Base-by-base conservation (phyloP, 2,113 vertebrate genomes). In the Chaenocephalus aceratus region DNA sequence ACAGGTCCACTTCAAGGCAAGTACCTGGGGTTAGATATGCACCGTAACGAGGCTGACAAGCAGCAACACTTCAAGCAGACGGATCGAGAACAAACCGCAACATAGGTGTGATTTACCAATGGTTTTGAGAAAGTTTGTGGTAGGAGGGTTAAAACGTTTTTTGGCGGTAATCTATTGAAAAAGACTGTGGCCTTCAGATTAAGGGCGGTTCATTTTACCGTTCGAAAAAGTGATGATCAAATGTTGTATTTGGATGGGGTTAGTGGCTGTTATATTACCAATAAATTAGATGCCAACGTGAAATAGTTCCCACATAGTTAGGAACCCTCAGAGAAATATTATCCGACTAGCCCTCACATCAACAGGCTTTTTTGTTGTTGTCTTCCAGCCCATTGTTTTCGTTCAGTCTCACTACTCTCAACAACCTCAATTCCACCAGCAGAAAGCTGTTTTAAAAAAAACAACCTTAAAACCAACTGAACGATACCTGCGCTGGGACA, bases 1-100 rank as follows among this genome's bases (percentile, higher is more conserved):
- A 83, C 59, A 56, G 56, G 85, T 77, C 58, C 75, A 83, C 77
- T 73, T 86, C 67, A 89, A 80, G 77, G 72, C 68, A 77, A 77
- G 56, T 69, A 61, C 66, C 67, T 78, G 65, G 60, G 71, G 82
- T 83, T 77, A 83, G 21, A 44, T 61, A 23, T 4, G 7, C 52
- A 72, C n/a, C 5, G 12, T 30, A 75, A 69, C 16, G 14, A 70
- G 53, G 68, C 80, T 80, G 72, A 75, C 36, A 48, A 64, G 65
- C 56, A 51, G 58, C 48, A 56, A 49, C 70, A 71, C 52, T 71
- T 80, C 12, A 44, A 23, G 72, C 60, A 52, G 48, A 76, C 18
- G 0, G 49, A 41, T 85, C 21, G 59, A 75, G 49, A 88, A 62
- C 48, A 52, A 53, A 57, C 73, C 57, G 57, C 36, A 48, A 23